Evolutionary conservation across 2,113 vertebrate species (phyloP), one percentile per base, ranked within the genome.

Genomic region (Rhineura floridana): DNA sequence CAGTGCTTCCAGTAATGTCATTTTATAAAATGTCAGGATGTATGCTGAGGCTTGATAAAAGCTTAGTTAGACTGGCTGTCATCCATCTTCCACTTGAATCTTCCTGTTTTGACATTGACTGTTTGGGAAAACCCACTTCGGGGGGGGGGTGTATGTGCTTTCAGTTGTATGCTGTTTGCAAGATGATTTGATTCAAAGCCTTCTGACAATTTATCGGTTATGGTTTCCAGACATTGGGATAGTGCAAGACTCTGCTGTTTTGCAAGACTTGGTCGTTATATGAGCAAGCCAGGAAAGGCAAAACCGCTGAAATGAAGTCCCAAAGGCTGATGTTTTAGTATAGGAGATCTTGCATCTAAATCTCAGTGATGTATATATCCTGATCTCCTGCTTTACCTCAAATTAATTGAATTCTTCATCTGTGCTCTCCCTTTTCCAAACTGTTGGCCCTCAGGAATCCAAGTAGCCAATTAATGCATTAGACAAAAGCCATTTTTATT

Each of bases 11-110:
- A 10, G 70, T 76, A 84, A 33, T 69, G 69, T 65, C 59, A 70
- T 82, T 70, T 78, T 86, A 23, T 84, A 92, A 93, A 92, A 83
- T 81, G 70, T 63, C 91, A 93, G 92, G 88, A 93, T 93, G 82
- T 87, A 80, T 84, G 83, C 88, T 77, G 81, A 39, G 55, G 10
- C 10, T 90, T 91, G 93, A 93, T 94, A 94, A 93, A 59, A 92
- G 70, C 85, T 88, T 80, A 65, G 39, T 93, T 85, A 91, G 52
- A 75, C 79, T 89, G 92, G 88, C 90, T 92, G 90, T 95, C 91
- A 93, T 94, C 94, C 94, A 94, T 88, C 93, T 95, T 93, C 92
- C 89, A 92, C 87, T 92, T 94, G 87, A 84, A 82, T 88, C 93
- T 95, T 95, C 94, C 90, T 90, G 86, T 95, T 91, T 88, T 92